Percentiles rank a stretch among this genome's conserved stretches.
Conservation (phyloP, 2,888 invertebrate genomes). For the Tanytarsus gracilentus region DNA sequence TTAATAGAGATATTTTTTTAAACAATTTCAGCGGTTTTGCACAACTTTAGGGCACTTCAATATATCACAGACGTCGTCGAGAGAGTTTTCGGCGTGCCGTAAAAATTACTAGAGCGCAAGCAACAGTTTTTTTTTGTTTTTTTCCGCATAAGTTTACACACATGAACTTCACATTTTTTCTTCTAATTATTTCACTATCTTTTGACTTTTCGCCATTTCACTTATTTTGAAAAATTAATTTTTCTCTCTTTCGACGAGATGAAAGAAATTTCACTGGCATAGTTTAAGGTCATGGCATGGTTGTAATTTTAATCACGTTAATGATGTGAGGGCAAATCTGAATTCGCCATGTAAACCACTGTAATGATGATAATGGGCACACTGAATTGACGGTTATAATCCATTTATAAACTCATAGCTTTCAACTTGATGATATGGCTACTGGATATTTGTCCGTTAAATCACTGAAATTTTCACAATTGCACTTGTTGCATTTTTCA, state of each 20-base stretch:
- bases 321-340: too few relatives aligned
- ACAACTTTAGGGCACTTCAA: neutral
- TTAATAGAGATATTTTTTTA: neutral
- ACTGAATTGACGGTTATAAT: too few relatives aligned
- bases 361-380: too few relatives aligned
- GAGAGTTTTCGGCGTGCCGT: neutral
- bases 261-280: constrained; percentile 2
- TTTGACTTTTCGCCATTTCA: neutral
- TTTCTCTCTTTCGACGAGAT: neutral
- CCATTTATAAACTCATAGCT: too few relatives aligned
- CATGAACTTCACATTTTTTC: too few relatives aligned
- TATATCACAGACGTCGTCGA: neutral
- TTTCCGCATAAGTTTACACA: too few relatives aligned
- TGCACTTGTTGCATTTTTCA: neutral
- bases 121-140: constrained; percentile 5
- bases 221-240: neutral
- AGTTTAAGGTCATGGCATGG: constrained; percentile 1
- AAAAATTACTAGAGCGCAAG: constrained; percentile 12
- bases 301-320: neutral
- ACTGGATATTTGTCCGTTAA: too few relatives aligned
- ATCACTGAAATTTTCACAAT: neutral
- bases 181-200: constrained; percentile 7
- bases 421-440: too few relatives aligned
- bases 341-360: too few relatives aligned
- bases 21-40: neutral